phyloP scores from a whole-genome alignment of 2,113 vertebrate species.

The Sprattus sprattus region DNA sequence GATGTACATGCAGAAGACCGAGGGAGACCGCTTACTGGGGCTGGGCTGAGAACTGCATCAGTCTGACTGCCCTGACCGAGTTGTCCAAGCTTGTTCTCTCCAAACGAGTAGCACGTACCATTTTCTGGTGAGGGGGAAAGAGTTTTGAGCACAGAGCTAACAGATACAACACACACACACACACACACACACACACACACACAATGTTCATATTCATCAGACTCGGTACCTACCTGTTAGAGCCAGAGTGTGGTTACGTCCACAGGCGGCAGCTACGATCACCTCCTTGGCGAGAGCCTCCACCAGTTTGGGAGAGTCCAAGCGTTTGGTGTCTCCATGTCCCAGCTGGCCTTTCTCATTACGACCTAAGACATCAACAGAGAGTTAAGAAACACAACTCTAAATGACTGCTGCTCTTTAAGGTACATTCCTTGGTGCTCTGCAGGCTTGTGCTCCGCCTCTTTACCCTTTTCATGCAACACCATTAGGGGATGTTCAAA shows the following conservation, averaged over 20 bases:
- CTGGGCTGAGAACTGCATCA: constrained; percentile 87
- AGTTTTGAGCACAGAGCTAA: not conserved
- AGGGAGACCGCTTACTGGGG: constrained; percentile 68
- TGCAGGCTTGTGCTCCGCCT: not conserved
- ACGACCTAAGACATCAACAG: constrained; percentile 76
- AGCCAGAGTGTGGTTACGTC: constrained; percentile 91
- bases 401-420: not conserved
- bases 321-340: constrained; percentile 89
- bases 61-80: constrained; percentile 94
- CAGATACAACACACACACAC: too few relatives aligned
- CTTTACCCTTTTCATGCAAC: not conserved
- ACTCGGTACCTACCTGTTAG: constrained; percentile 77
- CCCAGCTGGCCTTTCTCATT: constrained; percentile 96
- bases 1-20: not conserved
- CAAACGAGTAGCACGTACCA: constrained; percentile 85
- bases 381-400: not conserved
- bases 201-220: not conserved
- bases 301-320: constrained; percentile 87
- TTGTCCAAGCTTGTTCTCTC: constrained; percentile 96
- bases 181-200: not conserved
- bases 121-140: constrained; percentile 70
- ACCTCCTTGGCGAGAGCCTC: constrained; percentile 80
- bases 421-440: not conserved
- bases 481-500: not conserved
- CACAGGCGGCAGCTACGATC: constrained; percentile 86